phyloP scores from a whole-genome alignment of 2,797 vertebrate genomes.

The Sarcoramphus papa region DNA sequence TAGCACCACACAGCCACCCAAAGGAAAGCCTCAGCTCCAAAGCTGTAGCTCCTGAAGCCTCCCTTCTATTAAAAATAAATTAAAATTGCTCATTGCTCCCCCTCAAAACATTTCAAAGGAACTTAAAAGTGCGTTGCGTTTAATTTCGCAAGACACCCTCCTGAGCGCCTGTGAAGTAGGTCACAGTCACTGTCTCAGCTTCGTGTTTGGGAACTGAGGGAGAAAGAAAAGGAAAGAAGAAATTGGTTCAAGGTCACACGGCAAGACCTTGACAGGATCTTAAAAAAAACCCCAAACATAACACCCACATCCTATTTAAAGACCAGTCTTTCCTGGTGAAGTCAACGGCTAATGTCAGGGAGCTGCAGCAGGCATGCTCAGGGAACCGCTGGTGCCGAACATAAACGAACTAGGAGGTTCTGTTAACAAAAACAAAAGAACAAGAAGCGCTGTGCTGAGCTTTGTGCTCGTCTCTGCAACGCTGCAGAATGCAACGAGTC shows the following conservation, averaged over 20 bases:
- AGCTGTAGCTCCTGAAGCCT: neutral
- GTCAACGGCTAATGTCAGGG: no score
- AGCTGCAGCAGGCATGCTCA: neutral
- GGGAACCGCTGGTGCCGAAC: neutral
- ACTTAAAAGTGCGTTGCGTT: neutral
- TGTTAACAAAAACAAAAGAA: no score
- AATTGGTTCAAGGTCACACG: neutral
- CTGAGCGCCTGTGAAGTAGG: neutral
- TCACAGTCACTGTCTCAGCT: neutral
- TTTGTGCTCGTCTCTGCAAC: fast-evolving
- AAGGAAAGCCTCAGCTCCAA: no score
- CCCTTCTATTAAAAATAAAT: neutral
- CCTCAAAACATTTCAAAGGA: neutral
- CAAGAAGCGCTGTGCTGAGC: neutral
- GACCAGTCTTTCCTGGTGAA: neutral
- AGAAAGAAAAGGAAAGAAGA: neutral
- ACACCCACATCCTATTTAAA: neutral
- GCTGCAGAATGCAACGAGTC: no score
- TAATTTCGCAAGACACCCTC: neutral
- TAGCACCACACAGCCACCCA: neutral
- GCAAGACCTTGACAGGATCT: neutral
- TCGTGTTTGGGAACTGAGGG: neutral
- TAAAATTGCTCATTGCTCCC: no score
- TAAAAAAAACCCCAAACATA: neutral
- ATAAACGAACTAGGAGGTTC: neutral